Conservation (phyloP, 2,888 invertebrate species). For the Eupithecia exiguata region DNA sequence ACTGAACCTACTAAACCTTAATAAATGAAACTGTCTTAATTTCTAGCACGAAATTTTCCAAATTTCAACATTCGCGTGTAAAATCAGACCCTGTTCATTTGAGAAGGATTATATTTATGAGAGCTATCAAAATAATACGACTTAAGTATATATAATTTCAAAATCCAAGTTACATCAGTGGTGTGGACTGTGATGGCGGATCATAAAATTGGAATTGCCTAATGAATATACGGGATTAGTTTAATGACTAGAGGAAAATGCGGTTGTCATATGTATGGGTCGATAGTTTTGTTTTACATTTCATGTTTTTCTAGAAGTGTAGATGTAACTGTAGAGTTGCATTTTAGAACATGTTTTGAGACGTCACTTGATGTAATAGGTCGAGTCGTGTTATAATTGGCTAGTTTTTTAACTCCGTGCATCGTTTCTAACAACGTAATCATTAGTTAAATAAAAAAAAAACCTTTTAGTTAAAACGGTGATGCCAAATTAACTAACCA, state of each 20-base stretch:
- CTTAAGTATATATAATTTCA: conserved; percentile 53
- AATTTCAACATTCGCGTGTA: conserved; percentile 6
- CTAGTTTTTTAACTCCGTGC: background rate
- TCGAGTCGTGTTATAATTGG: background rate
- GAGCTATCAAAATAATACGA: conserved; percentile 59
- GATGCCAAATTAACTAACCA: no score
- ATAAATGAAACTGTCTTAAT: no score
- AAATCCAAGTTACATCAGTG: conserved; percentile 53
- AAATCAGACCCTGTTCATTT: conserved; percentile 30
- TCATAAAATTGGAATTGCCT: conserved; percentile 64
- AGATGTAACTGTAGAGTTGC: background rate
- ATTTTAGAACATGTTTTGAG: background rate
- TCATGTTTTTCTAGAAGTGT: conserved; percentile 1
- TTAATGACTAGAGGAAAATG: conserved; percentile 54
- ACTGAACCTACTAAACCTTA: no score
- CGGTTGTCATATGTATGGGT: conserved; percentile 54
- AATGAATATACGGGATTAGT: conserved; percentile 67
- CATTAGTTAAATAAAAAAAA: no score
- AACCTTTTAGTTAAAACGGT: no score
- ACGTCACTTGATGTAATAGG: background rate
- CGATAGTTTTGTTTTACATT: conserved; percentile 32
- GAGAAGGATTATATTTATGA: conserved; percentile 55
- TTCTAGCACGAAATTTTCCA: background rate
- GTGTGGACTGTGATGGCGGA: conserved; percentile 50
- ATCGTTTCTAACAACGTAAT: no score